phyloP scores from a whole-genome alignment of 2,113 vertebrate species.

The Phylloscopus whistleri region DNA sequence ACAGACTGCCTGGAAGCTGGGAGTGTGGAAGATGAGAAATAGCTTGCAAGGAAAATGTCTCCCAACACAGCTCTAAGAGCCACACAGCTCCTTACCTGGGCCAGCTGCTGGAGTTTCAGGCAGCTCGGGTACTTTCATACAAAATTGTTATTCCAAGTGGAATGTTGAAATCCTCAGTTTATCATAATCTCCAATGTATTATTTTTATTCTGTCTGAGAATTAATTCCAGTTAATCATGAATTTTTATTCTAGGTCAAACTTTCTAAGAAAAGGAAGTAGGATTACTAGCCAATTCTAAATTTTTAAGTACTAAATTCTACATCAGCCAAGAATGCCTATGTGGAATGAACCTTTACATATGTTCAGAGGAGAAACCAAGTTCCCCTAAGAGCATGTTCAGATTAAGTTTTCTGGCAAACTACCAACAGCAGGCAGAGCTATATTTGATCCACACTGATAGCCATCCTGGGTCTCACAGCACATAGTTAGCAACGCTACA shows the following conservation, averaged over 20 bases:
- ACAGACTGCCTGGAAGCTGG: background rate
- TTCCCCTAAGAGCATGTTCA: background rate
- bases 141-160: background rate
- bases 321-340: background rate
- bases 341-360: background rate
- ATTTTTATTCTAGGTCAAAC: background rate
- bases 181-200: background rate
- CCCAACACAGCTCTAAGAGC: background rate
- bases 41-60: background rate
- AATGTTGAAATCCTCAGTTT: background rate
- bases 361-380: background rate
- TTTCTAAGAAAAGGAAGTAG: background rate
- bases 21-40: background rate
- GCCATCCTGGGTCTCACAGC: background rate
- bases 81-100: background rate
- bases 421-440: background rate
- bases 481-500: background rate
- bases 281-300: background rate
- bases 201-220: background rate
- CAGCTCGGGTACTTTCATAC: background rate
- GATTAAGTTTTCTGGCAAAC: slow-evolving; percentile 6
- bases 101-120: background rate
- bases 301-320: background rate
- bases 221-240: background rate
- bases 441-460: background rate